These are phyloP conservation scores for Zenarchopterus dispar DNA, from an alignment of 2,797 vertebrate genomes.

Conservation along the genomic window DNA sequence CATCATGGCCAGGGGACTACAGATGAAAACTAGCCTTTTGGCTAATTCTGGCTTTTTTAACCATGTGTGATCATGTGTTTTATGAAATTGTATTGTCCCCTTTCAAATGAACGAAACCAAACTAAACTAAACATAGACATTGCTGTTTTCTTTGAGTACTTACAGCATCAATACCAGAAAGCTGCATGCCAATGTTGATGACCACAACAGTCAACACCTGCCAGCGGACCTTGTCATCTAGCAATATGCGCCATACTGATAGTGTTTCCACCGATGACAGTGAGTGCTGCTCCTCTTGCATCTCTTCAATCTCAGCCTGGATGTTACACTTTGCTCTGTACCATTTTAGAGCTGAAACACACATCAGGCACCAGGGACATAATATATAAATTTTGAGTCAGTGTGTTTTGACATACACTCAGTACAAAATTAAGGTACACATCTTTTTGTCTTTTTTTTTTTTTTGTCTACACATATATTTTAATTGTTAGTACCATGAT, in stretches of 20 bases:
- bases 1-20: too few species aligned
- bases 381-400: neutral
- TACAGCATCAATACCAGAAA: slow-evolving; percentile 92
- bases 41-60: too few species aligned
- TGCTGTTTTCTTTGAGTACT: slow-evolving; percentile 51
- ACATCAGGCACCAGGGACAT: neutral
- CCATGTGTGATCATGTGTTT: too few species aligned
- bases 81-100: too few species aligned
- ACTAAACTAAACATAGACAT: too few species aligned
- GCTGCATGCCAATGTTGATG: slow-evolving; percentile 92
- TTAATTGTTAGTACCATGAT: too few species aligned
- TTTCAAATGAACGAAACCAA: too few species aligned
- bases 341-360: slow-evolving; percentile 81
- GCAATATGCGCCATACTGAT: slow-evolving; percentile 83
- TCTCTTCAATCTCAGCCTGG: slow-evolving; percentile 88
- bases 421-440: too few species aligned
- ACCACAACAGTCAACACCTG: slow-evolving; percentile 88
- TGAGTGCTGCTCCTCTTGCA: slow-evolving; percentile 88
- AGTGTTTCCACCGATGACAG: slow-evolving; percentile 81
- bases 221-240: slow-evolving; percentile 83
- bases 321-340: slow-evolving; percentile 86
- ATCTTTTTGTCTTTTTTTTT: too few species aligned
- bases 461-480: too few species aligned
- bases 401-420: too few species aligned
- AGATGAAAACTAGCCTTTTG: too few species aligned